A percentile compares a stretch with the other conserved stretches of the same genome.
Evolutionary conservation across 2,113 vertebrate species (phyloP).

Genomic region (Alethe castanea): DNA sequence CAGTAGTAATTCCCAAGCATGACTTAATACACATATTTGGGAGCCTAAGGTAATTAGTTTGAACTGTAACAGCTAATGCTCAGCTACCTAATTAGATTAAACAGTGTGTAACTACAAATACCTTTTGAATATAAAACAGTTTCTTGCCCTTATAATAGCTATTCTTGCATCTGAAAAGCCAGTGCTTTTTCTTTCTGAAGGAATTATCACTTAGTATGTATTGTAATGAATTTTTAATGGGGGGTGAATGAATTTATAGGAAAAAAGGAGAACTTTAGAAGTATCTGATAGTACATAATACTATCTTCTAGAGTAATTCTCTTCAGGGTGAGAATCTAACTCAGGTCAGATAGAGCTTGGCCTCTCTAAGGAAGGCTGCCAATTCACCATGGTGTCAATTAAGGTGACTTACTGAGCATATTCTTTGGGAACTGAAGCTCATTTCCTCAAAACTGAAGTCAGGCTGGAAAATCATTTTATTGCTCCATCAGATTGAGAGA

Average conservation of each 20-base stretch:
- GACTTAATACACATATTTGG: not conserved
- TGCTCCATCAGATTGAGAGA: not conserved
- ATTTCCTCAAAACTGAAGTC: not conserved
- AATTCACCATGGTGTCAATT: not conserved
- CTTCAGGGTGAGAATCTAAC: not conserved
- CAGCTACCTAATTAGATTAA: conserved; percentile 31
- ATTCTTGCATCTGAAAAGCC: not conserved
- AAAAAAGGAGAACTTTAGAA: not conserved
- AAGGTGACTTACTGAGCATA: not conserved
- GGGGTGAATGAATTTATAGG: not conserved
- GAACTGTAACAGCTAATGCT: not conserved
- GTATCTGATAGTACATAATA: not conserved
- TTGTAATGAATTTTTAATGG: not conserved
- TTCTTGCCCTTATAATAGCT: not conserved
- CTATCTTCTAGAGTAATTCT: not conserved
- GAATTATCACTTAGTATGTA: not conserved
- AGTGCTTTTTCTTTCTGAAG: not conserved
- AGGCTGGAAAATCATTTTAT: not conserved
- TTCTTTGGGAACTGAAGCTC: not conserved
- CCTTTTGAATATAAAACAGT: conserved; percentile 13
- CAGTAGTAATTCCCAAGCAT: not conserved
- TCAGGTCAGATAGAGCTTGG: not conserved
- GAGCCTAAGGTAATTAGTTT: conserved; percentile 22
- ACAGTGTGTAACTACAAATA: not conserved
- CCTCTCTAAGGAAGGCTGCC: not conserved